These are phyloP conservation scores for Rhagonycha fulva DNA, from an alignment of 2,888 invertebrate species.

Conservation along the genomic window DNA sequence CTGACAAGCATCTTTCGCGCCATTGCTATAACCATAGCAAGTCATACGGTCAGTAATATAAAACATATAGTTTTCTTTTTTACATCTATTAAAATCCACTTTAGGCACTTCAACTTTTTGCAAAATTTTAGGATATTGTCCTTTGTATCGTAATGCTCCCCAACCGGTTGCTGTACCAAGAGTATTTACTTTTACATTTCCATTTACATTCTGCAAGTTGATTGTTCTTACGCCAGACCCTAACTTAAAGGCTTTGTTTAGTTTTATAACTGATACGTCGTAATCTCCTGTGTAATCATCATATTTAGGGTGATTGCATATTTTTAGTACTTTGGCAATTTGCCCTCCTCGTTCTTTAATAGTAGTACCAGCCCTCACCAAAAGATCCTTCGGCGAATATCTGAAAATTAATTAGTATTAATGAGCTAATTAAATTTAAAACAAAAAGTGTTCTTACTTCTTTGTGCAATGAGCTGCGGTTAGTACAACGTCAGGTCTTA, in stretches of 20 bases:
- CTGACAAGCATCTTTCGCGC: conserved; percentile 12
- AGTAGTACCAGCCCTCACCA: conserved; percentile 5
- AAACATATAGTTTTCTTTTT: background rate
- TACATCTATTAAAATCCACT: background rate
- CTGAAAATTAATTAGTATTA: background rate
- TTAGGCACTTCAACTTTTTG: conserved; percentile 1
- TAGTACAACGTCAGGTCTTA: background rate
- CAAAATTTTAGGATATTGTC: background rate
- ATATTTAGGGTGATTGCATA: background rate
- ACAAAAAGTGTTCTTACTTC: background rate
- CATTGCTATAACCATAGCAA: background rate
- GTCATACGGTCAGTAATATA: background rate
- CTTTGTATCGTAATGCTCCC: background rate
- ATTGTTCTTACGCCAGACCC: background rate
- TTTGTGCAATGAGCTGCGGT: background rate
- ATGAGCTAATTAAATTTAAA: background rate
- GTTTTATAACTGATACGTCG: background rate
- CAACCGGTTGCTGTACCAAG: background rate
- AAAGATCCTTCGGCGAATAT: background rate
- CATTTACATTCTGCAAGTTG: background rate
- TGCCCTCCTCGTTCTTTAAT: background rate
- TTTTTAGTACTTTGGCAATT: background rate
- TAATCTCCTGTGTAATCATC: background rate
- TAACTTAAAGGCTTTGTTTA: background rate
- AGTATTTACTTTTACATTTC: background rate